These are phyloP conservation scores for Drosophila navojoa DNA, from an alignment of 1,140 invertebrate genomes.

Conservation along the genomic window DNA sequence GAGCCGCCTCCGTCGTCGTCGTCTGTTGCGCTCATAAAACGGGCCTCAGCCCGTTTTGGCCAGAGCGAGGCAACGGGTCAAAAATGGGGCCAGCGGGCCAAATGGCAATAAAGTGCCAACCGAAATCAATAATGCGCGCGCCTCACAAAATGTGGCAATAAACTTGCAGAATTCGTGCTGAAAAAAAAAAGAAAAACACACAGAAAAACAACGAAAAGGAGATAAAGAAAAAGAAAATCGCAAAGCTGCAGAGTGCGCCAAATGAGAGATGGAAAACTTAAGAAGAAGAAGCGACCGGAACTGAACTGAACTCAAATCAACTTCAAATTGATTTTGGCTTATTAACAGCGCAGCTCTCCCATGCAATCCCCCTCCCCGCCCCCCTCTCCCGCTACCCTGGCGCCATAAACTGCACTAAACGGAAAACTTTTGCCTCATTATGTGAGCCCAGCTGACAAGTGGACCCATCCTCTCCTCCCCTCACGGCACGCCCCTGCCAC, in stretches of 20 bases:
- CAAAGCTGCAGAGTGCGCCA: not conserved
- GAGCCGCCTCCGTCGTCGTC: slow-evolving; percentile 58
- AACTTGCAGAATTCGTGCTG: slow-evolving; percentile 57
- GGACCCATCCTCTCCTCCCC: not conserved
- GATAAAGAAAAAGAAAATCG: too few relatives aligned
- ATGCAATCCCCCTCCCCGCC: too few relatives aligned
- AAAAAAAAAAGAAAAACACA: slow-evolving; percentile 13
- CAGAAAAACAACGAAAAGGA: not conserved
- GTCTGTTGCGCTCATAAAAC: slow-evolving; percentile 72
- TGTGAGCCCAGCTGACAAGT: slow-evolving; percentile 42
- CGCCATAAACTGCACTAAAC: slow-evolving; percentile 42
- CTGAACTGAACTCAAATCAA: slow-evolving; percentile 30
- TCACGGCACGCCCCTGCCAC: not conserved
- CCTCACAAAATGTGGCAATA: slow-evolving; percentile 54
- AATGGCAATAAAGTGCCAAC: slow-evolving; percentile 61
- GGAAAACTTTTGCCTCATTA: slow-evolving; percentile 55
- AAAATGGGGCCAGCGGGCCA: slow-evolving; percentile 31
- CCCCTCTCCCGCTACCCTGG: not conserved
- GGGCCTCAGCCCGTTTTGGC: not conserved
- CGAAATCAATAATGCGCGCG: slow-evolving; percentile 57
- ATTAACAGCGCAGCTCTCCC: slow-evolving; percentile 37
- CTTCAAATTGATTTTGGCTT: slow-evolving; percentile 59
- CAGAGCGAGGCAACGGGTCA: slow-evolving; percentile 34
- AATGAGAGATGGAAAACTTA: slow-evolving; percentile 31
- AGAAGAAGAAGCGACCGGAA: slow-evolving; percentile 35